phyloP scores from a whole-genome alignment of 1,140 invertebrate species.

The Agrypnia vestita region DNA sequence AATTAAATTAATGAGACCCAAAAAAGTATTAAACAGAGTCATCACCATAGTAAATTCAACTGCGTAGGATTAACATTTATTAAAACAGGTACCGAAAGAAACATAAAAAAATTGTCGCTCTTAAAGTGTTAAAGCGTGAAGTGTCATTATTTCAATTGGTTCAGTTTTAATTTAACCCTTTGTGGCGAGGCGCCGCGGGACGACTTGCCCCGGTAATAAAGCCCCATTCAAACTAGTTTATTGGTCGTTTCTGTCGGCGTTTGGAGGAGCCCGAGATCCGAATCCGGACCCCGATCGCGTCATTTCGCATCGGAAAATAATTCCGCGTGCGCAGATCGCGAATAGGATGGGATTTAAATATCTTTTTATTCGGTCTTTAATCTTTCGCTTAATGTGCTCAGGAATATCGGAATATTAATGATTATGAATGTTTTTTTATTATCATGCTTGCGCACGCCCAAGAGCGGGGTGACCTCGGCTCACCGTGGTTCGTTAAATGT shows the following conservation, averaged over 20 bases:
- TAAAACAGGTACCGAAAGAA: neutral
- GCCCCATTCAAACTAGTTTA: slow-evolving; percentile 27
- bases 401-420: too few species aligned
- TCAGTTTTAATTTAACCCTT: slow-evolving; percentile 28
- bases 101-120: slow-evolving; percentile 19
- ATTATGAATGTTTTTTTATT: too few species aligned
- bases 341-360: too few species aligned
- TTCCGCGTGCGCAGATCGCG: neutral
- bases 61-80: slow-evolving; percentile 31
- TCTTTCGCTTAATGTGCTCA: too few species aligned
- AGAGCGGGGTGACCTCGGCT: too few species aligned
- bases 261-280: neutral
- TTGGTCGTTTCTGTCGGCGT: slow-evolving; percentile 4
- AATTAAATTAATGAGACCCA: too few species aligned
- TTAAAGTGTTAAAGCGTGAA: slow-evolving; percentile 30
- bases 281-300: neutral
- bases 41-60: too few species aligned
- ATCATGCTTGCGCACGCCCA: too few species aligned
- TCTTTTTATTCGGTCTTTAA: too few species aligned
- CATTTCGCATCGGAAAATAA: neutral
- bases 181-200: slow-evolving; percentile 30
- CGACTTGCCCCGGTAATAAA: slow-evolving; percentile 22
- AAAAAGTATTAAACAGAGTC: too few species aligned
- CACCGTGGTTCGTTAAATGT: too few species aligned
- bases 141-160: slow-evolving; percentile 18